phyloP scores from a whole-genome alignment of 2,113 vertebrate species.

The Oostethus manadensis region DNA sequence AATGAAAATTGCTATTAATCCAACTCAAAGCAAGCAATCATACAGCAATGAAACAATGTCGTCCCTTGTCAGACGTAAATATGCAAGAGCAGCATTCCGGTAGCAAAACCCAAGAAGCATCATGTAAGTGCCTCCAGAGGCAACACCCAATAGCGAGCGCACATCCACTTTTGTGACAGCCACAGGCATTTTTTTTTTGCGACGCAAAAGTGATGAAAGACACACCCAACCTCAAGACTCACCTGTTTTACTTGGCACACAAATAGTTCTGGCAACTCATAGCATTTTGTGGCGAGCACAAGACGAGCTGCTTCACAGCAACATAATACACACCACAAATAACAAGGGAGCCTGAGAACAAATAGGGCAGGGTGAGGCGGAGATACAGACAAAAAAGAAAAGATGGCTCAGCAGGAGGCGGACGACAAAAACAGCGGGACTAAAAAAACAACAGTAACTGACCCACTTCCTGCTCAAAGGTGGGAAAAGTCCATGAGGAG shows the following conservation, averaged over 20 bases:
- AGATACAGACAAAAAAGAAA: constrained; percentile 38
- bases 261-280: constrained; percentile 5
- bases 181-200: not conserved
- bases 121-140: not conserved
- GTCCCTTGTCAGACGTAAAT: not conserved
- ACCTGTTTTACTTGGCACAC: constrained; percentile 9
- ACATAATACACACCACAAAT: not conserved
- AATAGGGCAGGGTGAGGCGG: constrained; percentile 17
- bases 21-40: not conserved
- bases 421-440: constrained; percentile 32
- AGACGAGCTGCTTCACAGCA: not conserved
- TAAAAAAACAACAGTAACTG: constrained; percentile 30
- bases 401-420: constrained; percentile 33
- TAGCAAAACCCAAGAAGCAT: not conserved
- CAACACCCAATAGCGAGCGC: not conserved
- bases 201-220: not conserved
- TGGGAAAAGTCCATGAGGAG: constrained; percentile 33
- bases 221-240: not conserved
- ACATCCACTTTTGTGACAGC: not conserved
- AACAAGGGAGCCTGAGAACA: constrained; percentile 7
- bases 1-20: not conserved
- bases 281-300: not conserved
- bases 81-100: not conserved
- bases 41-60: no score
- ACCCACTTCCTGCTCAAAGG: constrained; percentile 51